phyloP scores from a whole-genome alignment of 35 echinoderm and acorn worm genomes.

The Chiridota heheva region DNA sequence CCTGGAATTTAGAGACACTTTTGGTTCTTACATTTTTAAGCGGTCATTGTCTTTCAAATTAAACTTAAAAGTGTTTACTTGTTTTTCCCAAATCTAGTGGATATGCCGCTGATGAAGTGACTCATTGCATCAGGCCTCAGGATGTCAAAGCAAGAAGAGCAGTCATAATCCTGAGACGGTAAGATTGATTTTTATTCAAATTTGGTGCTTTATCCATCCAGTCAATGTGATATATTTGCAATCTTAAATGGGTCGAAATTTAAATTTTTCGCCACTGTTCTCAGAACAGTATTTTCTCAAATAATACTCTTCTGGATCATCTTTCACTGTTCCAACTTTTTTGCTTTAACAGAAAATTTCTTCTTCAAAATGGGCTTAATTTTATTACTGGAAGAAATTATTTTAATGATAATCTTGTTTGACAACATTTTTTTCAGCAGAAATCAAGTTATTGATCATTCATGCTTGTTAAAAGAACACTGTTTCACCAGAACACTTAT shows the following conservation, averaged over 20 bases:
- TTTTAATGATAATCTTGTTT: too few relatives aligned
- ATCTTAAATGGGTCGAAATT: background rate
- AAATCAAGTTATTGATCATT: too few relatives aligned
- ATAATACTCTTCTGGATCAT: background rate
- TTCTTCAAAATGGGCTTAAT: too few relatives aligned
- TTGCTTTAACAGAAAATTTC: background rate
- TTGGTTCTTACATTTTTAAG: too few relatives aligned
- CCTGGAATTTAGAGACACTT: too few relatives aligned
- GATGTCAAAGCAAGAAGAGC: conserved; percentile 92
- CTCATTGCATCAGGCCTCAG: conserved; percentile 93
- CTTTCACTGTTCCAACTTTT: background rate
- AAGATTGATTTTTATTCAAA: background rate
- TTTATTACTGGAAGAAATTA: too few relatives aligned
- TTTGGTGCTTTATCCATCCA: too few relatives aligned
- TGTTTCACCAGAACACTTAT: too few relatives aligned
- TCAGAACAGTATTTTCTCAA: background rate
- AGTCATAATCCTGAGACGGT: conserved; percentile 93
- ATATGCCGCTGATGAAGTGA: conserved; percentile 97
- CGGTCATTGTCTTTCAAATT: too few relatives aligned
- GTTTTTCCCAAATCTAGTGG: conserved; percentile 56
- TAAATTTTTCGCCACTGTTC: background rate
- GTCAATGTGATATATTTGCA: background rate
- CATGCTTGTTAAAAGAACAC: too few relatives aligned
- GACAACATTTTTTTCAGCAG: too few relatives aligned
- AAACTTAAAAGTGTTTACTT: conserved; percentile 14